Evolutionary conservation across 1,140 invertebrate species (phyloP).

Genomic region (Leptinotarsa texana): DNA sequence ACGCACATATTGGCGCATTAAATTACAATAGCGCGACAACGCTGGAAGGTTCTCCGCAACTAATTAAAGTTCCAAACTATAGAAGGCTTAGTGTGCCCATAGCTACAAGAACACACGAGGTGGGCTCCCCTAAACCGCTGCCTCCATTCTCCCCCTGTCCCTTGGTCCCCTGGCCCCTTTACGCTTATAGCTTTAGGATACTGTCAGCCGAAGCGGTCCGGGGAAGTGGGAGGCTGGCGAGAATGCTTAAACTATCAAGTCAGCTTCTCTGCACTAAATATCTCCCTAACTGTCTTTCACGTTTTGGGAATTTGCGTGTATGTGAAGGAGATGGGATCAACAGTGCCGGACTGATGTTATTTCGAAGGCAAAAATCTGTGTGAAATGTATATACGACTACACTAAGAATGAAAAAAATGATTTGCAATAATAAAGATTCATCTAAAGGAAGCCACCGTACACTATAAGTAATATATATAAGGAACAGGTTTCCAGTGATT

Average conservation of each 20-base stretch:
- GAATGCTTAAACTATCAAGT: slow-evolving; percentile 31
- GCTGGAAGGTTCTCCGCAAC: slow-evolving; percentile 44
- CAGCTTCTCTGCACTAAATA: slow-evolving; percentile 28
- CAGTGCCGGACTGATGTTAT: background rate
- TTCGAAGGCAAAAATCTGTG: too few species aligned
- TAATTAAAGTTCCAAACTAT: slow-evolving; percentile 50
- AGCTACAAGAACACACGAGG: slow-evolving; percentile 36
- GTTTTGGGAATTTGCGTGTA: slow-evolving; percentile 16
- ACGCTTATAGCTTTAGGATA: slow-evolving; percentile 47
- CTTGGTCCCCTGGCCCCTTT: slow-evolving; percentile 32
- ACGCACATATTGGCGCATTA: slow-evolving; percentile 27
- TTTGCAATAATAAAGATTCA: too few species aligned
- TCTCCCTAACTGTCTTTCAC: slow-evolving; percentile 24
- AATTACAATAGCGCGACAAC: slow-evolving; percentile 21
- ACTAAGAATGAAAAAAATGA: too few species aligned
- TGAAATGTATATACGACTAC: too few species aligned
- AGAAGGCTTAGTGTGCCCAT: slow-evolving; percentile 42
- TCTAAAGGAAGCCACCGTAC: too few species aligned
- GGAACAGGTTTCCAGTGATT: too few species aligned
- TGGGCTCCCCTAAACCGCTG: slow-evolving; percentile 38
- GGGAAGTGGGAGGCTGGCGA: slow-evolving; percentile 22
- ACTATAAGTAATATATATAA: too few species aligned
- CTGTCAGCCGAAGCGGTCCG: slow-evolving; percentile 35
- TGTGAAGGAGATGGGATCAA: background rate
- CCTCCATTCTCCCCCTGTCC: slow-evolving; percentile 27